Evolutionary conservation across 2,888 invertebrate species (phyloP).

Genomic region (Anoplius nigerrimus): DNA sequence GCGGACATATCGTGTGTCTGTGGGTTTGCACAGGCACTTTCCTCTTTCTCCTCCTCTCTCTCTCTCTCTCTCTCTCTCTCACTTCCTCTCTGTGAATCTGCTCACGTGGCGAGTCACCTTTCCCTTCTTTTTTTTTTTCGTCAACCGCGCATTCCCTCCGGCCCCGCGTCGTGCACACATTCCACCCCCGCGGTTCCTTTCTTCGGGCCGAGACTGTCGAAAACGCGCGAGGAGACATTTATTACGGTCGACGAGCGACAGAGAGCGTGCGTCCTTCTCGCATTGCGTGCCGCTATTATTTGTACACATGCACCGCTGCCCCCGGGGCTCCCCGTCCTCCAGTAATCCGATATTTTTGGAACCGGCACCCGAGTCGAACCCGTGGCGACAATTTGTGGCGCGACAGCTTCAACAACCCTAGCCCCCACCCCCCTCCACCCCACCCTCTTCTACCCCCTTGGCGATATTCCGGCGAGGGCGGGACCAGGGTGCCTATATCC

Average conservation of each 20-base stretch:
- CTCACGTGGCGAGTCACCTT: background rate
- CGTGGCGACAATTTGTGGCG: slow-evolving; percentile 36
- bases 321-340: slow-evolving; percentile 21
- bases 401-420: slow-evolving; percentile 29
- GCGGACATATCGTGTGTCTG: slow-evolving; percentile 1
- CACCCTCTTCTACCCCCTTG: slow-evolving; percentile 16
- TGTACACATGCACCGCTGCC: slow-evolving; percentile 47
- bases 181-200: background rate
- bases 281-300: slow-evolving; percentile 33
- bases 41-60: slow-evolving; percentile 1
- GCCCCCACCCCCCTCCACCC: background rate
- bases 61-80: slow-evolving; percentile 4
- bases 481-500: slow-evolving; percentile 3
- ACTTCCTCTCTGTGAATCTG: background rate
- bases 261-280: background rate
- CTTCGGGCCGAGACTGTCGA: slow-evolving; percentile 1
- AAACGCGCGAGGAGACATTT: slow-evolving; percentile 31
- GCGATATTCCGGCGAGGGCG: slow-evolving; percentile 20
- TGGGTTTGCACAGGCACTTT: background rate
- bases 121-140: background rate
- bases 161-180: background rate
- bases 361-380: slow-evolving; percentile 22
- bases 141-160: background rate
- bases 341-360: slow-evolving; percentile 56
- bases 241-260: slow-evolving; percentile 19